phyloP scores from a whole-genome alignment of 64 coral and sea anemone species.

The Stylophora pistillata region DNA sequence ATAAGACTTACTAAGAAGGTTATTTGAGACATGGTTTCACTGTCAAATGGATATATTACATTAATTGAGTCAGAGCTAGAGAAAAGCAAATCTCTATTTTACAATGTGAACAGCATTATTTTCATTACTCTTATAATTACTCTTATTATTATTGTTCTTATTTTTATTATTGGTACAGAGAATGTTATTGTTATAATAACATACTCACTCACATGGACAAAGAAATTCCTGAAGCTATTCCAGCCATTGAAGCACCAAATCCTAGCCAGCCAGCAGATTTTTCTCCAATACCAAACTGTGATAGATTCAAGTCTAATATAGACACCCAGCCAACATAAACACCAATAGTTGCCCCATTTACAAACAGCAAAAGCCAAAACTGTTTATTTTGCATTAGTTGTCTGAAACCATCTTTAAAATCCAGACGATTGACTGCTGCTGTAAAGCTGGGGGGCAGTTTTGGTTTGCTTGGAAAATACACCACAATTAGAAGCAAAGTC shows the following conservation, averaged over 20 bases:
- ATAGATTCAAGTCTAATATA: slow-evolving; percentile 64
- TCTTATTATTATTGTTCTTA: too few species aligned
- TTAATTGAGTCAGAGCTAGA: too few species aligned
- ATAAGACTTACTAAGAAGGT: too few species aligned
- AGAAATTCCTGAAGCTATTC: slow-evolving; percentile 40
- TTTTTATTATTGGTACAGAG: too few species aligned
- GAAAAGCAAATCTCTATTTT: too few species aligned
- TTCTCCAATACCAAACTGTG: slow-evolving; percentile 64
- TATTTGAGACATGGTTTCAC: too few species aligned
- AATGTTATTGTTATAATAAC: too few species aligned
- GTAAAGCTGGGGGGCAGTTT: slow-evolving; percentile 53
- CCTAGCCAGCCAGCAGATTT: slow-evolving; percentile 70
- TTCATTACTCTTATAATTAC: too few species aligned
- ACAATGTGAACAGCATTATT: too few species aligned
- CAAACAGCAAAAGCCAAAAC: slow-evolving; percentile 41
- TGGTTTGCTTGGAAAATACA: slow-evolving; percentile 59
- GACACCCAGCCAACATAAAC: slow-evolving; percentile 50
- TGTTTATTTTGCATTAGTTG: slow-evolving; percentile 20
- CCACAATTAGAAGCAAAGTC: slow-evolving; percentile 38
- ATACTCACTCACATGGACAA: slow-evolving; percentile 40
- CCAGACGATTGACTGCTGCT: slow-evolving; percentile 41
- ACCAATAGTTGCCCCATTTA: slow-evolving; percentile 45
- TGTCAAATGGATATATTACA: too few species aligned
- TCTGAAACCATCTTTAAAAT: slow-evolving; percentile 59
- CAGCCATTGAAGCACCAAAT: slow-evolving; percentile 48